Percentiles rank a stretch among this genome's conserved stretches.
phyloP scores from a whole-genome alignment of 1,140 invertebrate genomes.

The Cylas formicarius region DNA sequence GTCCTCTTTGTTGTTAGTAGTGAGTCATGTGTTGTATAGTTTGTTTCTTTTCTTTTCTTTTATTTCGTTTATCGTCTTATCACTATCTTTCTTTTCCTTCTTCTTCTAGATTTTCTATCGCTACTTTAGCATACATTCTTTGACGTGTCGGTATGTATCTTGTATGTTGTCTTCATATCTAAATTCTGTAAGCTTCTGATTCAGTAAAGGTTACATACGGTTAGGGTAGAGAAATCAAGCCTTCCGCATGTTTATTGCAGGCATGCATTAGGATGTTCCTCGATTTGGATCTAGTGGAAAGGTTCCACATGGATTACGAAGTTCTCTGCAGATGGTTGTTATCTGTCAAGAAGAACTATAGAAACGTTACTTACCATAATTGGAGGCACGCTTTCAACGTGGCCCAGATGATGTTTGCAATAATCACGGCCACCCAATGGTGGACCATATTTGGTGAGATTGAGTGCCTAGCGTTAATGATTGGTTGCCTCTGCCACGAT shows the following conservation, averaged over 20 bases:
- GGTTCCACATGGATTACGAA: constrained; percentile 85
- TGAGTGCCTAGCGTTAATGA: constrained; percentile 87
- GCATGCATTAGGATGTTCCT: constrained; percentile 87
- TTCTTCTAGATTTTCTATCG: too few species aligned
- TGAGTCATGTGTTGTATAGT: too few species aligned
- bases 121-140: too few species aligned
- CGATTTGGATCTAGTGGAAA: constrained; percentile 81
- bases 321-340: constrained; percentile 84
- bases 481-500: constrained; percentile 95
- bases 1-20: too few species aligned
- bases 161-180: too few species aligned
- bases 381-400: constrained; percentile 96
- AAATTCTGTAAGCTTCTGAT: too few species aligned
- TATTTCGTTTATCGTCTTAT: too few species aligned
- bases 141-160: too few species aligned
- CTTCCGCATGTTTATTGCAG: constrained; percentile 44
- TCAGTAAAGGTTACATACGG: too few species aligned
- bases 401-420: constrained; percentile 93
- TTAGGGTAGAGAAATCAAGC: too few species aligned
- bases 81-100: too few species aligned
- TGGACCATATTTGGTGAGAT: constrained; percentile 88
- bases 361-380: constrained; percentile 94
- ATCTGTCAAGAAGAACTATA: constrained; percentile 94
- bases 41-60: too few species aligned
- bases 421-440: constrained; percentile 81